Evolutionary conservation across 2,888 invertebrate genomes (phyloP), one percentile per base, ranked within the genome.

Genomic region (Folsomia manolachei): DNA sequence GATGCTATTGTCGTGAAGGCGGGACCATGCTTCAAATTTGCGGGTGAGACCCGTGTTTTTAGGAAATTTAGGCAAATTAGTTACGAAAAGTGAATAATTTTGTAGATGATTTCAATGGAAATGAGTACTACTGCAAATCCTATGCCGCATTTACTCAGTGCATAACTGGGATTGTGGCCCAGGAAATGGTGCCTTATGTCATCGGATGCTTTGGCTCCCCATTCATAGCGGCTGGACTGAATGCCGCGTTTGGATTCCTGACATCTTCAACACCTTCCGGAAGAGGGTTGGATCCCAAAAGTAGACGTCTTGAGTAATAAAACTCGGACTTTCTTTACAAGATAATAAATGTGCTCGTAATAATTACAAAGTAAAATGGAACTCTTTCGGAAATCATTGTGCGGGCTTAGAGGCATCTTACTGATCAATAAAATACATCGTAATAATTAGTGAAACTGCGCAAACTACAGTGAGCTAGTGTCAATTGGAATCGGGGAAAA

Each of bases 111-210:
- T 56, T 56, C 19, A 21, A 56, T n/a, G 56, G 56, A 7, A 56
- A 56, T 4, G 56, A 56, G n/a, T 56, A 56, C 21, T 56, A 56
- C 19, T 56, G 56, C 56, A 18, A 21, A 56, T 56, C 56, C 21
- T 56, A 56, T n/a, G 56, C 56, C 21, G 56, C 19, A 56, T 56
- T 56, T 56, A 14, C 56, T 19, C 56, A 56, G 21, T 56, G 56
- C n/a, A 19, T 19, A 4, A 19, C 11, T n/a, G 19, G 11, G 11
- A 19, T 56, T 7, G 56, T 56, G 7, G n/a, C n/a, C 7, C 19
- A 21, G 56, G 56, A 7, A 14, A 56, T 56, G 56, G 19, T n/a
- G 19, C 56, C 56, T 7, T 56, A 56, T 56, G 56, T 56, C 56
- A 21, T 56, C 56, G 56, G 56, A 7, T 56, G 56, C 21, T 56